Percentiles rank a stretch among this genome's conserved stretches.
Evolutionary conservation across 2,888 invertebrate species (phyloP).

Genomic region (Lumbricus terrestris): DNA sequence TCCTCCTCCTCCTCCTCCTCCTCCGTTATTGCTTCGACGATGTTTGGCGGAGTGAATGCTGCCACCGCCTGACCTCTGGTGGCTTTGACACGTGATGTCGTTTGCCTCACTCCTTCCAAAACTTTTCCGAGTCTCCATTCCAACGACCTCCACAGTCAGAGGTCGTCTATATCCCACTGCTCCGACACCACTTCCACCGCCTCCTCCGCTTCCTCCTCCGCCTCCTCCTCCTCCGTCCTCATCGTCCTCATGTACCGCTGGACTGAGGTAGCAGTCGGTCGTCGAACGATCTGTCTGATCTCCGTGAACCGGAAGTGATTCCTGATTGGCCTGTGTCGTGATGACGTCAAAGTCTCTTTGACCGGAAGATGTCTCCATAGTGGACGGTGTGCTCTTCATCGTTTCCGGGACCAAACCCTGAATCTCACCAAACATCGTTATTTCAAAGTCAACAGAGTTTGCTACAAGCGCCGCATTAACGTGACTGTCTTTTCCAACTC

Average conservation of each 20-base stretch:
- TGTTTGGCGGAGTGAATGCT: background rate
- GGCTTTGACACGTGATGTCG: background rate
- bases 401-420: background rate
- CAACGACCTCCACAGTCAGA: background rate
- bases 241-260: background rate
- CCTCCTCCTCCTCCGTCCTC: too few species aligned
- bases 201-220: too few species aligned
- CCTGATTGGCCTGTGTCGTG: background rate
- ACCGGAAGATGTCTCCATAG: background rate
- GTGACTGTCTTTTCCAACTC: background rate
- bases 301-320: background rate
- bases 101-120: background rate
- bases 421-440: background rate
- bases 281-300: background rate
- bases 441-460: background rate
- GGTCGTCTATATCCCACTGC: background rate
- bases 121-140: background rate
- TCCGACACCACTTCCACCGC: too few species aligned
- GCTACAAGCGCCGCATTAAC: background rate
- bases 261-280: background rate
- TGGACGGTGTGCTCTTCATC: background rate
- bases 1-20: too few species aligned
- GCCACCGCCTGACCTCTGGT: background rate
- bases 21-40: background rate
- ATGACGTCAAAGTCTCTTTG: constrained; percentile 3